Conservation (phyloP, 1,140 invertebrate genomes). For the Saccostrea cuccullata region DNA sequence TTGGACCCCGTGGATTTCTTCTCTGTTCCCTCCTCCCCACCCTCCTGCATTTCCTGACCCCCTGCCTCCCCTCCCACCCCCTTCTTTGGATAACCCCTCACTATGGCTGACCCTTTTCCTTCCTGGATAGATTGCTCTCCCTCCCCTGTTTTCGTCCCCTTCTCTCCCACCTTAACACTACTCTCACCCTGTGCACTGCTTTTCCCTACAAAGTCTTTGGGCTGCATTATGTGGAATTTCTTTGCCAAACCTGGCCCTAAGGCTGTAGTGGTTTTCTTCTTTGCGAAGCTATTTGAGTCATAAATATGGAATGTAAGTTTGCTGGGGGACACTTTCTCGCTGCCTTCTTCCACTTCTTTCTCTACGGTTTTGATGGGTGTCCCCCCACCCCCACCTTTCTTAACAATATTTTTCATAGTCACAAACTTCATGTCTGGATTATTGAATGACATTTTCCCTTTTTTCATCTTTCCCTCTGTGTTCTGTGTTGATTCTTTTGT, state of each 20-base stretch:
- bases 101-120: background rate
- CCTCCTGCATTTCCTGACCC: background rate
- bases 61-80: background rate
- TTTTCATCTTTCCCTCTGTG: background rate
- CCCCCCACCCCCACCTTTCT: background rate
- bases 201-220: background rate
- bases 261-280: background rate
- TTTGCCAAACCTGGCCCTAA: background rate
- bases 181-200: background rate
- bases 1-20: slow-evolving; percentile 10
- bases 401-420: slow-evolving; percentile 14
- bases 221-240: slow-evolving; percentile 11
- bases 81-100: background rate
- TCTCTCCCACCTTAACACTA: background rate
- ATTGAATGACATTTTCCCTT: background rate
- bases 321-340: background rate
- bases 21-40: background rate
- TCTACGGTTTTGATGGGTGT: background rate
- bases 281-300: slow-evolving; percentile 22
- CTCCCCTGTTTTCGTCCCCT: background rate
- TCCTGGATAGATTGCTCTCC: background rate
- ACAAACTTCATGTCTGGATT: slow-evolving; percentile 29
- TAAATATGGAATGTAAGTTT: slow-evolving; percentile 45
- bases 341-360: background rate
- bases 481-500: background rate